Base-by-base conservation (phyloP, 2,888 invertebrate species). In the Ochropleura plecta region DNA sequence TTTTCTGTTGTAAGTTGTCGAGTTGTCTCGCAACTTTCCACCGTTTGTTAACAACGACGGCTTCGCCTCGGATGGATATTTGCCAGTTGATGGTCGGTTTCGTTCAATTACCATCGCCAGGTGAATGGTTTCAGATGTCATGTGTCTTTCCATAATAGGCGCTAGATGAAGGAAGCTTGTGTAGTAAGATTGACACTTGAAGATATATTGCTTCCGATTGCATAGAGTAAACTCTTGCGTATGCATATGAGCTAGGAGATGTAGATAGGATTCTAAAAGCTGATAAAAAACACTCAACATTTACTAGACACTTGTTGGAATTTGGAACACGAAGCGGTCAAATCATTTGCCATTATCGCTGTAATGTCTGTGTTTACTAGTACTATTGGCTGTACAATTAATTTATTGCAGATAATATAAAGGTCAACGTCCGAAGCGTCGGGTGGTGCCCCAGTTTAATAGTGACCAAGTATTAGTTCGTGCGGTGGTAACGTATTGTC, bases 11-110 rank as follows among this genome's bases (percentile, higher is more conserved):
- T 82, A 53, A 76, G 75, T 79, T 81, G 89, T 83, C 86, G 83
- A 91, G 88, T 90, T 85, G 95, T 91, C 92, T 91, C 86, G 90
- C 94, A 94, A 95, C 95, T 96, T 96, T 96, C 95, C 94, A 93
- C 89, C 85, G 88, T 90, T 92, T 91, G 91, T 91, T 91, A 88
- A 89, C 88, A 90, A 57, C 71, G 64, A 73, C 71, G 73, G 65
- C 75, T 84, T 80, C 67, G 73, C 83, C 68, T 81, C 69, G 42
- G 82, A 77, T 82, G 68, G 79, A 85, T 88, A 85, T 86, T 83
- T 75, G 79, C 70, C 59, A 73, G 81, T 81, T 82, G 84, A 81
- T 78, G 74, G 79, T 85, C 79, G 70, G 79, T 86, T 89, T 83
- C 83, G 83, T 90, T 88, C 87, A 90, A 88, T 89, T 87, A 89